Evolutionary conservation across 2,888 invertebrate genomes (phyloP), one percentile per base, ranked within the genome.

Genomic region (Parelbella ahira): DNA sequence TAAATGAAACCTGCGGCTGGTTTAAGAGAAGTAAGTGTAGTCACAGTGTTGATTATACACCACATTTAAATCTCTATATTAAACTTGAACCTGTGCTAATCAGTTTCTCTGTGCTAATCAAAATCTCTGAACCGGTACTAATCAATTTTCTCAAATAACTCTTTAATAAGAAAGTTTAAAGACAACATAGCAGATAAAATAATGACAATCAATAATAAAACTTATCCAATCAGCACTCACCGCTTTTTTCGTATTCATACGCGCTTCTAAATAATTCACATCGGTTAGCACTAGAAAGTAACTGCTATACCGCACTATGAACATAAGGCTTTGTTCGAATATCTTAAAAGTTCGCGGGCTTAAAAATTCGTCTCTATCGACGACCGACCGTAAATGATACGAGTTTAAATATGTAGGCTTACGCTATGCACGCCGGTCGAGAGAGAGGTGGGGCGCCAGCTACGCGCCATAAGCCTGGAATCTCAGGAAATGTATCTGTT

Each of bases 391-490:
- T 67, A 69, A 68, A 68, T 78, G 75, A 60, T 63, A 64, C 70
- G 70, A 72, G 75, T 68, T 78, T 82, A 83, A 81, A 79, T 83
- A 82, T 82, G 76, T 72, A 64, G 63, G 63, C 71, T 39, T 32
- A 19, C 30, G 38, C 38, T 39, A 19, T 32, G 24, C 7, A 23
- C 69, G 60, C 61, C 60, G 44, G 62, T 63, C 69, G 66, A 68
- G 60, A 55, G 47, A 49, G 50, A 63, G 66, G 72, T 70, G 74
- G 78, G 78, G 73, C 67, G 68, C 50, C 51, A 53, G 43, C 48
- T 53, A 54, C 48, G 49, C 53, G 54, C 54, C 54, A 56, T 56
- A 60, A 60, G 53, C 53, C 61, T 63, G 75, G 75, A 71, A 63
- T 53, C 77, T 67, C 76, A 83, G 80, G 81, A 84, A 84, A 80